Evolutionary conservation across 2,888 invertebrate genomes (phyloP), one percentile per base, ranked within the genome.

Genomic region (Erannis defoliaria): DNA sequence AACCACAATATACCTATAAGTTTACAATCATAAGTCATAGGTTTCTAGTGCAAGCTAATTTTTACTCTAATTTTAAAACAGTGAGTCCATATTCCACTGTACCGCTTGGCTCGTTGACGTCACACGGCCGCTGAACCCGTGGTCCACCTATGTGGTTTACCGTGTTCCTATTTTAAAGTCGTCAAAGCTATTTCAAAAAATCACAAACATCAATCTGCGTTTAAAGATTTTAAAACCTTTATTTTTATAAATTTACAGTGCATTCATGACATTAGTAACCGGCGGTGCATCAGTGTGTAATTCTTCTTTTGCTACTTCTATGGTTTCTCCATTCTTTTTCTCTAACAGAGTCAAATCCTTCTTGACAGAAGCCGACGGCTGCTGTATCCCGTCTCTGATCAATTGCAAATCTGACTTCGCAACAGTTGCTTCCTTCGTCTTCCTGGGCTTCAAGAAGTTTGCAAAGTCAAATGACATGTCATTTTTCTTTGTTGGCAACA

Each of bases 401-500:
- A 82, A 59, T 64, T 85, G 77, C 12, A 88, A 85, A 0, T 71
- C 71, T 18, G 79, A 69, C 66, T 84, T 84, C n/a, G 72, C 62
- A 9, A 71, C 8, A 0, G 74, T 0, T 1, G 31, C 6, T 16
- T 51, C 51, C 16, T 51, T 51, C 3, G 40, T 10, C 42, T 51
- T 64, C 37, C 14, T 57, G 10, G 56, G 48, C 1, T 31, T 21
- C 3, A 53, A 54, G 29, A 57, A 42, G 29, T 73, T 77, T 1
- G 65, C 29, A 8, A 66, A 57, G 0, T 81, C 77, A 1, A 70
- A 67, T 5, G 56, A 50, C 6, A 55, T 51, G 5, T 67, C 40
- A 3, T 85, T 81, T 60, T 82, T 85, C 42, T 84, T 85, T 60
- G 86, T 88, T 0, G 92, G 91, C 62, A 87, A 85, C 12, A 91